Evolutionary conservation across 92 coral and sea anemone species (phyloP), one percentile per base, ranked within the genome.

Genomic region (Zoanthus sansibaricus): DNA sequence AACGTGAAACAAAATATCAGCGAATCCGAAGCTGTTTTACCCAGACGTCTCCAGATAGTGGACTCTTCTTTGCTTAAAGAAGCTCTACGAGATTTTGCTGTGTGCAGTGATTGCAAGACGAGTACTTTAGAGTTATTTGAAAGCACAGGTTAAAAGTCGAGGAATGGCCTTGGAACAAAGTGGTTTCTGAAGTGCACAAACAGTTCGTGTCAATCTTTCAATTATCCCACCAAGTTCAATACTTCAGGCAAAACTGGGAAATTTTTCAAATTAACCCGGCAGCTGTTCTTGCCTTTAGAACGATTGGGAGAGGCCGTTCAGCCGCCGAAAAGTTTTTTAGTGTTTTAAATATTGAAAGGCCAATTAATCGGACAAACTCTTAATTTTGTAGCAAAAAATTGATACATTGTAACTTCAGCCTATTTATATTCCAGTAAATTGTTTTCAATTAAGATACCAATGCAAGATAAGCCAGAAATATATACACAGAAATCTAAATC

Each of bases 131-230:
- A 20, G 82, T n/a, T 51, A 17, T 21, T 76, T 1, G 82, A 76
- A 55, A 13, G 16, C 44, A 8, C 67, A n/a, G n/a, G n/a, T n/a
- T n/a, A n/a, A 44, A 76, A 76, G 49, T 76, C 82, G 46, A 32
- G 82, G n/a, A 76, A 52, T 51, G 82, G 66, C 45, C 82, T 76
- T 49, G 82, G 82, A 0, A 76, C 67, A 31, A 76, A 18, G 33
- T 76, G 66, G 82, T 32, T 76, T 12, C 66, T 76, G 6, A 76
- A 18, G 66, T 76, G 82, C 45, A 20, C 42, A 3, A 76, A 76
- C 45, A 17, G n/a, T n/a, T n/a, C n/a, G n/a, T 76, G 82, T 54
- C 67, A 18, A 9, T 76, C 82, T 13, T 62, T 49, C 82, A 51
- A 76, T 10, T 7, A 20, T 10, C 45, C 66, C 64, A 49, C n/a